phyloP scores from a whole-genome alignment of 1,140 invertebrate species.

The Leptinotarsa undecemlineata region DNA sequence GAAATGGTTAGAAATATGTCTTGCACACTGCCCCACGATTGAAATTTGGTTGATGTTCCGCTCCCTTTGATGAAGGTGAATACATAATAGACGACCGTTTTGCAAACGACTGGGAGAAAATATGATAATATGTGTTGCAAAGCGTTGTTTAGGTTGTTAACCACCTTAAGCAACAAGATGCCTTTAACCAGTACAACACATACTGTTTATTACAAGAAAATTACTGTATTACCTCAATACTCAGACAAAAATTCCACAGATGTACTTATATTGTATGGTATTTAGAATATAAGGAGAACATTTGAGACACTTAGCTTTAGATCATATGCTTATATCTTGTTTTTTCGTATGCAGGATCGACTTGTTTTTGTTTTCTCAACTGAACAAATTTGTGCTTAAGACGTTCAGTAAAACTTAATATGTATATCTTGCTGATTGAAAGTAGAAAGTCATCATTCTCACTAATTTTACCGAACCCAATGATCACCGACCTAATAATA shows the following conservation, averaged over 20 bases:
- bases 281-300: slow-evolving; percentile 49
- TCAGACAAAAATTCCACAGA: slow-evolving; percentile 55
- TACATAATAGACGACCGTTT: slow-evolving; percentile 29
- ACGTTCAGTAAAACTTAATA: not conserved
- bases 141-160: slow-evolving; percentile 25
- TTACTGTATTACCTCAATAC: slow-evolving; percentile 57
- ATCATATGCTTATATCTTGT: slow-evolving; percentile 31
- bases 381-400: slow-evolving; percentile 3
- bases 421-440: too few relatives aligned
- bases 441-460: too few relatives aligned
- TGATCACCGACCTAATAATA: too few relatives aligned
- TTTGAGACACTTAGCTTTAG: slow-evolving; percentile 47
- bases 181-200: slow-evolving; percentile 57
- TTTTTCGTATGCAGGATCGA: not conserved
- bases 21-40: slow-evolving; percentile 44
- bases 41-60: slow-evolving; percentile 42
- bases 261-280: slow-evolving; percentile 57
- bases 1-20: slow-evolving; percentile 38
- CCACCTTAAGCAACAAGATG: slow-evolving; percentile 52
- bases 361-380: not conserved
- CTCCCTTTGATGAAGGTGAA: slow-evolving; percentile 35
- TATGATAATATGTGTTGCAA: slow-evolving; percentile 16
- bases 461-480: too few relatives aligned
- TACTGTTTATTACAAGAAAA: slow-evolving; percentile 52
- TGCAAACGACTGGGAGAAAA: slow-evolving; percentile 18